phyloP scores from a whole-genome alignment of 1,140 invertebrate genomes.

The Pseudomyrmex concolor region DNA sequence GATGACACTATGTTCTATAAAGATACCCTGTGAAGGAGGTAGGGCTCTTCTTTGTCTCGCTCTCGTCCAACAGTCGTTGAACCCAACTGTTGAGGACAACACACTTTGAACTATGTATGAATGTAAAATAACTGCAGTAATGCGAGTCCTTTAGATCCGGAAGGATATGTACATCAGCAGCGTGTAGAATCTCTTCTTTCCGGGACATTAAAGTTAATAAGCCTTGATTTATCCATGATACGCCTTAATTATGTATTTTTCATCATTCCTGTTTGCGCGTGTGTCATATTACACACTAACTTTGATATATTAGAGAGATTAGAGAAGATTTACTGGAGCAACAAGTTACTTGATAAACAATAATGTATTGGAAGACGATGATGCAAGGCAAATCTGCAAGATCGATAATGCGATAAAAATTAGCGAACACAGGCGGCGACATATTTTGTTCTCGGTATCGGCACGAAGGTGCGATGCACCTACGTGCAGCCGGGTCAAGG shows the following conservation, averaged over 20 bases:
- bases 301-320: not conserved
- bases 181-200: not conserved
- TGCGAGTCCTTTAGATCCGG: conserved; percentile 49
- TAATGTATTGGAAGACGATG: not conserved
- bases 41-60: conserved; percentile 72
- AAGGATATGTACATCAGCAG: conserved; percentile 31
- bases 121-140: conserved; percentile 61
- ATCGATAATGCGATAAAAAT: not conserved
- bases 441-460: conserved; percentile 31
- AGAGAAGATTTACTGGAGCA: no score
- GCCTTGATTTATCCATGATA: not conserved
- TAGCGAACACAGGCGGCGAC: conserved; percentile 3
- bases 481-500: conserved; percentile 83
- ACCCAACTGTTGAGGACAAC: conserved; percentile 76
- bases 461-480: conserved; percentile 79
- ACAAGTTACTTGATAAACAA: no score
- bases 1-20: conserved; percentile 79
- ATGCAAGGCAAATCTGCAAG: not conserved
- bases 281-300: not conserved
- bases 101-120: conserved; percentile 74
- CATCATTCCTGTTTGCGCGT: not conserved
- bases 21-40: conserved; percentile 72
- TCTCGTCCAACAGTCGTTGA: conserved; percentile 76
- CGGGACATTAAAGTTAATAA: not conserved
- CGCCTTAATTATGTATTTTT: not conserved